Conservation (phyloP, 2,888 invertebrate genomes). For the Pelosia muscerda region DNA sequence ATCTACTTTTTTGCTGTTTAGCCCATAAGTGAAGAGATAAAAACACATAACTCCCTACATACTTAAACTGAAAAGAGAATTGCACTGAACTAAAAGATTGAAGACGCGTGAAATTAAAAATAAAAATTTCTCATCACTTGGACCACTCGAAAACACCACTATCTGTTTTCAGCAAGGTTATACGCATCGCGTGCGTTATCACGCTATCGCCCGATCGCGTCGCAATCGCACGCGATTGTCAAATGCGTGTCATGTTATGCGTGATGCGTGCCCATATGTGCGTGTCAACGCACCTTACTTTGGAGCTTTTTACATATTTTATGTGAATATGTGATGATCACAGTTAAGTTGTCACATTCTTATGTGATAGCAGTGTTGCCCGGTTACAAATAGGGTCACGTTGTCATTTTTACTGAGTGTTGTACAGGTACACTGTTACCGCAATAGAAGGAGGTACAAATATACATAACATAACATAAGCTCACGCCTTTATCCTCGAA, state of each 20-base stretch:
- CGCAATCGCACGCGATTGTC: conserved; percentile 48
- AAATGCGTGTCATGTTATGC: conserved; percentile 49
- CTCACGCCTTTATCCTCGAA: too few species aligned
- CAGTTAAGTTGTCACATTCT: conserved; percentile 45
- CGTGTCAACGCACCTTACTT: conserved; percentile 59
- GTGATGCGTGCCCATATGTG: conserved; percentile 51
- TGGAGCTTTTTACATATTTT: conserved; percentile 48
- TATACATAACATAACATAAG: too few species aligned
- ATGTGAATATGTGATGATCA: conserved; percentile 47
- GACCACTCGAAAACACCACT: conserved; percentile 17
- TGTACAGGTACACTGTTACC: not conserved
- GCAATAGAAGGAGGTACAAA: not conserved
- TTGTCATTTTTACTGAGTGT: not conserved
- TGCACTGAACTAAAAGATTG: too few species aligned
- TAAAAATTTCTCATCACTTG: conserved; percentile 7
- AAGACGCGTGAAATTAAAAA: not conserved
- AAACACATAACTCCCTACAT: too few species aligned
- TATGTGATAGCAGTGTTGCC: conserved; percentile 10
- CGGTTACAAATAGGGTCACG: not conserved
- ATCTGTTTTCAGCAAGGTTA: conserved; percentile 38
- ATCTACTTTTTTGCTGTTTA: too few species aligned
- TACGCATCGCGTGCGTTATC: conserved; percentile 43
- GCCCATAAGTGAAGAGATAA: too few species aligned
- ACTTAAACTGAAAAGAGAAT: too few species aligned
- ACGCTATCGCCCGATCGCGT: conserved; percentile 40